Conservation (phyloP, 2,888 invertebrate genomes). For the Dynastes hyllus region DNA sequence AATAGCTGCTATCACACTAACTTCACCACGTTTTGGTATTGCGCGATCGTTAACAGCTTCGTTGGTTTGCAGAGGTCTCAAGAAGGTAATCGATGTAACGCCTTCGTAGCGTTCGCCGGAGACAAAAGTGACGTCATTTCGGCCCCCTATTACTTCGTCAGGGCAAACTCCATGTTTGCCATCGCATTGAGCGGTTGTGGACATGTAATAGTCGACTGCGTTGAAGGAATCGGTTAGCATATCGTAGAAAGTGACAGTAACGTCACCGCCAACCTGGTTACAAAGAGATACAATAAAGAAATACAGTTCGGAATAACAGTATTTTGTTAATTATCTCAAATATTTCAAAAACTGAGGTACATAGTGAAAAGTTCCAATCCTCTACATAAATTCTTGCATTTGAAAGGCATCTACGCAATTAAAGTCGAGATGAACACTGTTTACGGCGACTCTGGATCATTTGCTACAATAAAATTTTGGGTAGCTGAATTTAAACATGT, state of each 20-base stretch:
- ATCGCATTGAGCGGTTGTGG: slow-evolving; percentile 87
- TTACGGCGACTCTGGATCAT: no score
- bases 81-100: slow-evolving; percentile 86
- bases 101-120: slow-evolving; percentile 86
- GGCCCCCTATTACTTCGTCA: slow-evolving; percentile 85
- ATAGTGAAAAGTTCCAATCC: no score
- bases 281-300: slow-evolving; percentile 55
- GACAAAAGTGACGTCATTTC: slow-evolving; percentile 84
- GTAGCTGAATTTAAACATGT: no score
- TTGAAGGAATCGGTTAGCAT: slow-evolving; percentile 76
- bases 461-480: no score
- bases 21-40: slow-evolving; percentile 78
- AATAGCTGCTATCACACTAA: slow-evolving; percentile 89
- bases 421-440: no score
- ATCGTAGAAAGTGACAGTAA: slow-evolving; percentile 87
- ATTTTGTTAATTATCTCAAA: no score
- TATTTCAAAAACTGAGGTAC: no score
- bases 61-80: slow-evolving; percentile 83
- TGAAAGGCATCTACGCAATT: no score
- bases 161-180: slow-evolving; percentile 90
- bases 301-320: neutral
- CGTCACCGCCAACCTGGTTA: slow-evolving; percentile 80
- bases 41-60: slow-evolving; percentile 83
- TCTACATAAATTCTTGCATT: no score
- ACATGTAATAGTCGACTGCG: slow-evolving; percentile 90